Evolutionary conservation across 2,113 vertebrate genomes (phyloP), one percentile per base, ranked within the genome.

Genomic region (Boulengeromyrus knoepffleri): DNA sequence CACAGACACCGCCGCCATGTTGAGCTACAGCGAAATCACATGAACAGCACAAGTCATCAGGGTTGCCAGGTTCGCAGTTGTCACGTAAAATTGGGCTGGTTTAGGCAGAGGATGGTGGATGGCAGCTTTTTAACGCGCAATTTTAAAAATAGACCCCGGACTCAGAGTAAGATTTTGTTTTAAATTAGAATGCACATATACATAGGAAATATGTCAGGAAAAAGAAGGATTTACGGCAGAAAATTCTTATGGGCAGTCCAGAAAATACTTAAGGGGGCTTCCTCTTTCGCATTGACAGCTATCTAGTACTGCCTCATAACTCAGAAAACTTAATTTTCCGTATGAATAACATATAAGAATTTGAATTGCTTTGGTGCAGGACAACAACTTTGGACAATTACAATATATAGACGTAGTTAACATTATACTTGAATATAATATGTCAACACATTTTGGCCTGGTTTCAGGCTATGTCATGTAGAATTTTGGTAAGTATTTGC

Each of bases 1-100:
- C 0, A 96, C 94, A 80, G 95, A 96, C 42, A 94, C 21, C 12
- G 94, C 92, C 88, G 96, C 95, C 95, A 96, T 96, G 39, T 91
- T 95, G 88, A 5, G 62, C 21, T 2, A 24, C 5, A 50, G 80
- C 19, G 88, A 36, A 77, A 42, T 90, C 90, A 90, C 87, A n/a
- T 90, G 90, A n/a, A 5, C 17, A 56, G 95, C 95, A 95, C 92
- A 70, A 95, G 95, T 95, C 91, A 6, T 5, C 53, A 0, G 45
- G 19, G 91, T 52, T 87, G 49, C 42, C 83, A 46, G 83, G 83
- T 52, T 27, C 6, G 85, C n/a, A n/a, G 42, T 85, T 31, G 1
- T 13, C 10, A 13, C 17, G 31, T 39, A 39, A 7, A 13, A 19
- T 19, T 39, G 1, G 74, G 4, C 31, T 36, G n/a, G 17, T 80